These are phyloP conservation scores for Steinernema scapterisci DNA, from an alignment of 2,888 invertebrate genomes.

Conservation along the genomic window DNA sequence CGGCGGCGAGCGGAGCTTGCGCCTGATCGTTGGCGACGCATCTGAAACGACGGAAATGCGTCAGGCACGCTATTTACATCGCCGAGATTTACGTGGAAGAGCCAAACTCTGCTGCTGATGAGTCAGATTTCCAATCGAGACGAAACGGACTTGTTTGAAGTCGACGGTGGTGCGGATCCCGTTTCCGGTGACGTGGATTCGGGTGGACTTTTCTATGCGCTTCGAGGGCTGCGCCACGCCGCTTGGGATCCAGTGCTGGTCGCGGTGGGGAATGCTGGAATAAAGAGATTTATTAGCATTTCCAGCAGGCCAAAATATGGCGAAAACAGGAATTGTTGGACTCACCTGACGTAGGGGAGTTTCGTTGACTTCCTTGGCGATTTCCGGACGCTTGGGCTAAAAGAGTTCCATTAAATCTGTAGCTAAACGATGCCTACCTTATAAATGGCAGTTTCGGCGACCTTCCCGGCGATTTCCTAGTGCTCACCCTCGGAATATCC, in stretches of 20 bases:
- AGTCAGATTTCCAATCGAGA: not conserved
- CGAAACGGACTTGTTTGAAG: constrained; percentile 19
- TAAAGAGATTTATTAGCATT: too few relatives aligned
- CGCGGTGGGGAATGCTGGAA: not conserved
- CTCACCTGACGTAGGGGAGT: not conserved
- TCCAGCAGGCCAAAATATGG: too few relatives aligned
- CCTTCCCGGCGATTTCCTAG: not conserved
- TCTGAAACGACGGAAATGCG: not conserved
- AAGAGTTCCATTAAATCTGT: too few relatives aligned
- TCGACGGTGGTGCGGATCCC: constrained; percentile 16
- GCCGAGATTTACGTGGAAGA: constrained; percentile 5
- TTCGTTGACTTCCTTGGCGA: not conserved
- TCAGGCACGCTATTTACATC: not conserved
- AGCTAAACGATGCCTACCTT: not conserved
- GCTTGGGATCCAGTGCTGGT: constrained; percentile 10
- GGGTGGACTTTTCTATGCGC: constrained; percentile 8
- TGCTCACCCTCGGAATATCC: not conserved
- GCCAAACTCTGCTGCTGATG: not conserved
- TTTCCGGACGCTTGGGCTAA: not conserved
- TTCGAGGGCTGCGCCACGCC: constrained; percentile 16
- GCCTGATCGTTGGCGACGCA: not conserved
- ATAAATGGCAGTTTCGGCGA: not conserved
- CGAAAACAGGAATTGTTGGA: not conserved
- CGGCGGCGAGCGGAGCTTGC: constrained; percentile 6
- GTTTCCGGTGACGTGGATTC: constrained; percentile 26